Conservation (phyloP, 2,797 vertebrate genomes). For the Tokudaia muenninki region DNA sequence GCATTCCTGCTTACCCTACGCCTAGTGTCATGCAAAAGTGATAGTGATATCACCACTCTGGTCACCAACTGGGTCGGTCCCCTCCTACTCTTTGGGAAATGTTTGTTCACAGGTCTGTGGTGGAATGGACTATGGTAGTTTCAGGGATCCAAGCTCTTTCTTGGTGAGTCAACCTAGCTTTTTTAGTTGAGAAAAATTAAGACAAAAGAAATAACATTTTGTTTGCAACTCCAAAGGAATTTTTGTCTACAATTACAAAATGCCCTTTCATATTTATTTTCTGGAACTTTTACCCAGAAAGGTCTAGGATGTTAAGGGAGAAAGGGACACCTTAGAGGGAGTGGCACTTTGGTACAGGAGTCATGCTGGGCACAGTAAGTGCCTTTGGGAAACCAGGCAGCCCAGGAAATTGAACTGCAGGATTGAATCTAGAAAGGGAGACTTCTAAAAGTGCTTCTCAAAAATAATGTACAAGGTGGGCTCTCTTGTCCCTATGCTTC, state of each 20-base stretch:
- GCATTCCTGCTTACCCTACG: background rate
- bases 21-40: background rate
- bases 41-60: background rate
- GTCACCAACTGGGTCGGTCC: background rate
- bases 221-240: background rate
- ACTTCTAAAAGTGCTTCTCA: background rate
- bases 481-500: background rate
- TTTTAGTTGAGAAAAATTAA: slow-evolving; percentile 46
- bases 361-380: background rate
- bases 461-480: background rate
- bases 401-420: background rate
- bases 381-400: background rate
- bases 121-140: background rate
- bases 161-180: background rate
- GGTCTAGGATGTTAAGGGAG: background rate
- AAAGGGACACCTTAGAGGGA: background rate
- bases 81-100: background rate
- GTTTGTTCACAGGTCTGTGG: background rate
- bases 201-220: background rate
- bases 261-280: background rate
- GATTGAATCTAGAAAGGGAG: slow-evolving; percentile 16
- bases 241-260: background rate
- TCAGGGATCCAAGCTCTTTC: background rate
- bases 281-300: background rate
- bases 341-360: background rate